These are phyloP conservation scores for Lasaia peninsularis DNA, from an alignment of 1,140 invertebrate species.

Conservation along the genomic window DNA sequence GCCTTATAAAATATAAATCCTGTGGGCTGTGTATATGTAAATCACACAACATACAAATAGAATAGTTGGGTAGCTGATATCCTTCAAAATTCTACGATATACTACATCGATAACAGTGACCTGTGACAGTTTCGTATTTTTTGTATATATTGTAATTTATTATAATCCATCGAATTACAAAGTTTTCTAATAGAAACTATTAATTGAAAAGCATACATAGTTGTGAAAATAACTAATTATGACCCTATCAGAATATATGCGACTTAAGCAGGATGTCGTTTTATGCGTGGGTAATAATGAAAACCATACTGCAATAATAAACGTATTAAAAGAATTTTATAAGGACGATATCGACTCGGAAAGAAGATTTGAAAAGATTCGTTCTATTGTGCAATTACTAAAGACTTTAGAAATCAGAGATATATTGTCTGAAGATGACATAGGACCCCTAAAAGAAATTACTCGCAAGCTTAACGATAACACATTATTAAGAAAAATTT, in stretches of 20 bases:
- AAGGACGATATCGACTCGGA: slow-evolving; percentile 55
- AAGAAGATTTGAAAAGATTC: slow-evolving; percentile 51
- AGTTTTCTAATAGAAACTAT: no score
- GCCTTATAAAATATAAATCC: no score
- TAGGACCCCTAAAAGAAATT: slow-evolving; percentile 50
- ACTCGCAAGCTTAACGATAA: slow-evolving; percentile 35
- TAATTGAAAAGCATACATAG: no score
- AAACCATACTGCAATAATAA: slow-evolving; percentile 40
- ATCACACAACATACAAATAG: no score
- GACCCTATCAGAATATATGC: slow-evolving; percentile 44
- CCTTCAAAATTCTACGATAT: no score
- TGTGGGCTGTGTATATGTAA: no score
- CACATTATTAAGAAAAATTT: slow-evolving; percentile 41
- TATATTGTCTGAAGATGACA: slow-evolving; percentile 54
- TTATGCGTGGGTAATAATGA: slow-evolving; percentile 38
- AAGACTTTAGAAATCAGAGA: slow-evolving; percentile 57
- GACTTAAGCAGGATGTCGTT: slow-evolving; percentile 49
- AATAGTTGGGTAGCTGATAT: no score
- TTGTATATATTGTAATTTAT: no score
- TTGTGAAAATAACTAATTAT: slow-evolving; percentile 40
- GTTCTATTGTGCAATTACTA: slow-evolving; percentile 46
- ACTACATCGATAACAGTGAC: no score
- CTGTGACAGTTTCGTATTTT: no score
- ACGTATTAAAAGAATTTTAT: slow-evolving; percentile 50
- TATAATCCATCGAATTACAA: no score